Evolutionary conservation across 2,797 vertebrate species (phyloP).

Genomic region (Microctenopoma lineatum): DNA sequence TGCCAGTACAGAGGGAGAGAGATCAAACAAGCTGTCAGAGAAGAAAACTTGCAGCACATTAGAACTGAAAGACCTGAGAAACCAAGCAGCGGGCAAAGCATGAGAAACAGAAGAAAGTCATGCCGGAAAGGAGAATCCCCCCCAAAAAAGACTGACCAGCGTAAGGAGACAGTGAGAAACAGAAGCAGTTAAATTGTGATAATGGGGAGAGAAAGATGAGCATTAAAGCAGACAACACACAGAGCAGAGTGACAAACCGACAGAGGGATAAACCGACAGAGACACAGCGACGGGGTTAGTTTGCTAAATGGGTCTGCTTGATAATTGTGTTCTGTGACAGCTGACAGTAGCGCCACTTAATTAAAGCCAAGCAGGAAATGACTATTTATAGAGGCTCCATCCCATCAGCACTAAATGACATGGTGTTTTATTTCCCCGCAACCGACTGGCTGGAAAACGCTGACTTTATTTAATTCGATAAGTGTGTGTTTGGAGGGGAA

Average conservation of each 20-base stretch:
- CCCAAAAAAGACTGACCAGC: conserved; percentile 47
- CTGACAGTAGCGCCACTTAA: conserved; percentile 84
- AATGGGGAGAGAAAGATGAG: conserved; percentile 52
- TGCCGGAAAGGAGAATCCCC: conserved; percentile 32
- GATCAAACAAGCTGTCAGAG: conserved; percentile 69
- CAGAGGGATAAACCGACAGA: conserved; percentile 64
- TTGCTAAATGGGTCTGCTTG: conserved; percentile 79
- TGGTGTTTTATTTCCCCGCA: conserved; percentile 77
- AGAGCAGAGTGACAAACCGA: conserved; percentile 59
- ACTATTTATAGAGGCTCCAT: conserved; percentile 81
- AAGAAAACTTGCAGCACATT: conserved; percentile 64
- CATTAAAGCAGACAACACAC: conserved; percentile 54
- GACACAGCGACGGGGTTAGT: conserved; percentile 64
- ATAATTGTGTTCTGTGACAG: conserved; percentile 84
- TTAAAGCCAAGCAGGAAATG: conserved; percentile 84
- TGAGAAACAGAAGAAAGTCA: conserved; percentile 38
- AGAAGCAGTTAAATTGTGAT: conserved; percentile 46
- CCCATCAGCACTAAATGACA: conserved; percentile 81
- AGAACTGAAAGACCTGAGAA: conserved; percentile 50
- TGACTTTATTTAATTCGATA: conserved; percentile 80
- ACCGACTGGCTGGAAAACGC: conserved; percentile 69
- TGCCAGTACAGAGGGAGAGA: conserved; percentile 39
- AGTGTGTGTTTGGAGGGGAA: conserved; percentile 59
- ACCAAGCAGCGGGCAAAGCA: conserved; percentile 31
- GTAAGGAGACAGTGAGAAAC: conserved; percentile 34